Evolutionary conservation across 1,140 invertebrate species (phyloP), one percentile per base, ranked within the genome.

Genomic region (Caenorhabditis brenneri): DNA sequence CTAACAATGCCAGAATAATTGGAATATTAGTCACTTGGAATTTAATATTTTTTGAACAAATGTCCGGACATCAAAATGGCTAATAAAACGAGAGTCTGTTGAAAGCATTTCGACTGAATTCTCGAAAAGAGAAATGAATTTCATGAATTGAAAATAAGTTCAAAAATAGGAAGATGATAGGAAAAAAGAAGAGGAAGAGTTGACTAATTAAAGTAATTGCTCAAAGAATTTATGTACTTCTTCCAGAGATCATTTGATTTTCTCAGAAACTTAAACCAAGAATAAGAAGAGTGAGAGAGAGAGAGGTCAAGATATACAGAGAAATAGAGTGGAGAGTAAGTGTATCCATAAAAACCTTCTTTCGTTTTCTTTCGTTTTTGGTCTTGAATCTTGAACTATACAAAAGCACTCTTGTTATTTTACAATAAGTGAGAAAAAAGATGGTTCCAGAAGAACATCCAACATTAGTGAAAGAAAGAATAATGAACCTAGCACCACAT

Each of bases 151-250:
- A 29, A 16, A 65, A 42, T 42, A 42, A 42, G 39, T 42, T 42
- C 39, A 42, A 65, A 33, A 31, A 78, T 42, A 16, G 36, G 31
- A 39, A 42, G 2, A 10, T 39, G 19, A 42, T 22, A 42, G 31
- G n/a, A 78, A 78, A 29, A 33, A 22, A 33, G 4, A 22, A 39
- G 36, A 78, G n/a, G n/a, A 42, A 5, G 12, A 15, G n/a, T 39
- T 74, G 33, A 39, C 33, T 39, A 74, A 39, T 74, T 39, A 74
- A 46, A 74, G 29, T 74, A 46, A 74, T 65, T 36, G 33, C n/a
- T n/a, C n/a, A n/a, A n/a, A n/a, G n/a, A 19, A 51, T n/a, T n/a
- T n/a, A n/a, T n/a, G n/a, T 51, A 51, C n/a, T 51, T 65, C 19
- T 65, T 33, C 1, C 36, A 39, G 31, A 65, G 58, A 24, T 74